phyloP scores from a whole-genome alignment of 30 jellyfish, hydroid and myxozoan genomes.

The Pseudorhiza aurosa region DNA sequence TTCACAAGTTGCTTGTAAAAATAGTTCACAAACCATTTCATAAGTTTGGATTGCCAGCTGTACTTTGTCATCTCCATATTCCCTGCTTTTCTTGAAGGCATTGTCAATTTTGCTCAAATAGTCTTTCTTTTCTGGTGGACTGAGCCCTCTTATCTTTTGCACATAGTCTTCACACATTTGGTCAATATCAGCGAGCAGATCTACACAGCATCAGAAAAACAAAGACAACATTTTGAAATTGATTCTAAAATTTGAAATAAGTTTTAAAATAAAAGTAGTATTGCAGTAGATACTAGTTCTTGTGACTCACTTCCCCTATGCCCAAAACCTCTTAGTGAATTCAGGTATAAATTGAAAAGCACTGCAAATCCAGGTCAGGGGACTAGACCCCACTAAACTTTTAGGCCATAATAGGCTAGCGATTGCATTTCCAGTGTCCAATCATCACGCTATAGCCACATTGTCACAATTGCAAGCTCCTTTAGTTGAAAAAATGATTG shows the following conservation, averaged over 20 bases:
- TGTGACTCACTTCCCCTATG: neutral
- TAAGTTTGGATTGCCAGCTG: constrained; percentile 98
- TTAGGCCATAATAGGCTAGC: too few relatives aligned
- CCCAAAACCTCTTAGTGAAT: neutral
- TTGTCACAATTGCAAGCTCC: too few relatives aligned
- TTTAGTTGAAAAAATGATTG: too few relatives aligned
- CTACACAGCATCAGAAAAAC: constrained; percentile 24
- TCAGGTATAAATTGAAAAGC: neutral
- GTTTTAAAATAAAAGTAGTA: neutral
- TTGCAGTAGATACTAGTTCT: neutral
- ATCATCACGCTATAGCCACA: too few relatives aligned
- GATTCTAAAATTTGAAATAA: neutral
- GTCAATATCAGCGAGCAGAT: constrained; percentile 84
- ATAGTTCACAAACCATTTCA: constrained; percentile 76
- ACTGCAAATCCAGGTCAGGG: too few relatives aligned
- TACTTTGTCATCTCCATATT: constrained; percentile 97
- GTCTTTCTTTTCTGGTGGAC: constrained; percentile 90
- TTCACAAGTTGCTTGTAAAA: neutral
- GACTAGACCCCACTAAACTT: too few relatives aligned
- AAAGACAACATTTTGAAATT: neutral
- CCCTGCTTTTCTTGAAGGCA: constrained; percentile 95
- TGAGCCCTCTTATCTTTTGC: constrained; percentile 67
- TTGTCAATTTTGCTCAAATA: constrained; percentile 79
- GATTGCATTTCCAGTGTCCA: too few relatives aligned
- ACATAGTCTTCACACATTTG: constrained; percentile 84